Base-by-base conservation (phyloP, 2,113 vertebrate species). In the Eptesicus fuscus region DNA sequence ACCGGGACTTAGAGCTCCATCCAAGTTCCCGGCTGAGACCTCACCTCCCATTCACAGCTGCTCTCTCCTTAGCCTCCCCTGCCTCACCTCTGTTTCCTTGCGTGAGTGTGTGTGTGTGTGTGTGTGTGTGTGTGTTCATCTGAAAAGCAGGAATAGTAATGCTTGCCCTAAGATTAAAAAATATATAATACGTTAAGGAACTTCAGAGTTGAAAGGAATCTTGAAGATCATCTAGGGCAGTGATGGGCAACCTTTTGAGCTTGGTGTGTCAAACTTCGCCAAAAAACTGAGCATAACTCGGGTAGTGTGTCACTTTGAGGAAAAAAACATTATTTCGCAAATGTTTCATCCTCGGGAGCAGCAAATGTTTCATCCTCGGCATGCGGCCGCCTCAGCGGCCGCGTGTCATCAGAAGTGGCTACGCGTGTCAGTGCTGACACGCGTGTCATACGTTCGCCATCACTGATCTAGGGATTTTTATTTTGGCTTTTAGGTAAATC, bases 401-500 rank as follows among this genome's bases (percentile, higher is more conserved):
- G n/a, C n/a, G n/a, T n/a, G n/a, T n/a, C n/a, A n/a, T n/a, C n/a
- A n/a, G n/a, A n/a, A n/a, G n/a, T n/a, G n/a, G n/a, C n/a, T n/a
- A n/a, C n/a, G n/a, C n/a, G n/a, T n/a, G n/a, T n/a, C n/a, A n/a
- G n/a, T n/a, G n/a, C n/a, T n/a, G n/a, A n/a, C n/a, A n/a, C n/a
- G n/a, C n/a, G n/a, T n/a, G n/a, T n/a, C n/a, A n/a, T n/a, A n/a
- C n/a, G n/a, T n/a, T n/a, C n/a, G n/a, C n/a, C n/a, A n/a, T n/a
- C n/a, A n/a, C n/a, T n/a, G n/a, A 84, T 37, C 28, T 37, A 51
- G 63, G 32, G 65, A 51, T 35, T 89, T 91, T 87, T 61, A 83
- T 73, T 87, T 65, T 74, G 79, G 80, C 28, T 56, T 74, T 35
- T 40, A 90, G 71, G 9, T 20, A 53, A 56, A 70, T 83, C 25